Evolutionary conservation across 2,113 vertebrate genomes (phyloP).

Genomic region (Xenotilapia leptura): DNA sequence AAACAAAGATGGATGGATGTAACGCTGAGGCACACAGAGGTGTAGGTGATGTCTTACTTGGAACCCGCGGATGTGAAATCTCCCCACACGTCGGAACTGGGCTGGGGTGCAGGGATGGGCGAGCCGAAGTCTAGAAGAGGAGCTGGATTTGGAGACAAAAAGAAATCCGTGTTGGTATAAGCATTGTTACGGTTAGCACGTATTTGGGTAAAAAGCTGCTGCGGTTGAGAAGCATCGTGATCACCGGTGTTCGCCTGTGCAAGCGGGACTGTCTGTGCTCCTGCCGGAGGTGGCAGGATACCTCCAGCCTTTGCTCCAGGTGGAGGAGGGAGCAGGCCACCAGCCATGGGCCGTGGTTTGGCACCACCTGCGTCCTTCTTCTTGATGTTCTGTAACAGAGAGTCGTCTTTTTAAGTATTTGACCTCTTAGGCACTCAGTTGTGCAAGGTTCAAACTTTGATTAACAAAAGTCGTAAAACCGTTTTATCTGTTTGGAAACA

Average conservation of each 20-base stretch:
- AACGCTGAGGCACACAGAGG: background rate
- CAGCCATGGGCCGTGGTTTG: conserved; percentile 58
- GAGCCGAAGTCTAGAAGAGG: conserved; percentile 62
- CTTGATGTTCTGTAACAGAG: conserved; percentile 80
- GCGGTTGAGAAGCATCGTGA: background rate
- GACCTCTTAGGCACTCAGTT: background rate
- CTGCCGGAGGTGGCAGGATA: conserved; percentile 25
- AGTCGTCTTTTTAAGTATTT: background rate
- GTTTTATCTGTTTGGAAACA: background rate
- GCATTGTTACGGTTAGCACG: background rate
- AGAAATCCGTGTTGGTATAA: background rate
- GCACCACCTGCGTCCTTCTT: conserved; percentile 79
- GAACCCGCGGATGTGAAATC: conserved; percentile 87
- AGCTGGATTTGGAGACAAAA: conserved; percentile 26
- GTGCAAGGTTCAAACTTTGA: background rate
- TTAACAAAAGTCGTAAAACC: background rate
- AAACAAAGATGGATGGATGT: background rate
- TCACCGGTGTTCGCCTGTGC: conserved; percentile 69
- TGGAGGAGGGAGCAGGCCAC: conserved; percentile 83
- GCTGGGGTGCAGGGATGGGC: background rate
- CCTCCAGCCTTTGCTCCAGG: conserved; percentile 71
- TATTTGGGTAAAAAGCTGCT: background rate
- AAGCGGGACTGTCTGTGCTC: conserved; percentile 27
- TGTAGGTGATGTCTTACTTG: conserved; percentile 70
- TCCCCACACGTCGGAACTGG: conserved; percentile 82